Evolutionary conservation across 2,113 vertebrate species (phyloP).

Genomic region (Scolopax mira): DNA sequence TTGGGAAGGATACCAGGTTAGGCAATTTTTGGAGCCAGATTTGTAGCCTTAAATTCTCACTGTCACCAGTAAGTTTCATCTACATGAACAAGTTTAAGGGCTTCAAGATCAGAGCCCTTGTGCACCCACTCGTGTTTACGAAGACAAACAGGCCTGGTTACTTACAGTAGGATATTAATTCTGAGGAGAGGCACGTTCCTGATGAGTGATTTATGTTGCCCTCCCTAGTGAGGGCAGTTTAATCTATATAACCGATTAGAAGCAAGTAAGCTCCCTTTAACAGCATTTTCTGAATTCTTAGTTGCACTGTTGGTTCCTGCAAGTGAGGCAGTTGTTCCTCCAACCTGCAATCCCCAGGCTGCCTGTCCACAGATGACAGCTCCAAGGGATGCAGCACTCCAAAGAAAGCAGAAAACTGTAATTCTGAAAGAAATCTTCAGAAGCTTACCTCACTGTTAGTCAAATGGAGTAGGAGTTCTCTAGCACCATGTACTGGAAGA

Average conservation of each 20-base stretch:
- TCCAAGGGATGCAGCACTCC: neutral
- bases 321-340: neutral
- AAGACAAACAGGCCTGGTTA: neutral
- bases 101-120: neutral
- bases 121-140: neutral
- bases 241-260: neutral
- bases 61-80: neutral
- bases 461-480: neutral
- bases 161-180: neutral
- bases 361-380: neutral
- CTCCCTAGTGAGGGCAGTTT: neutral
- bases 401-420: neutral
- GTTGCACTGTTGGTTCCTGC: neutral
- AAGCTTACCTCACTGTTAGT: conserved; percentile 9
- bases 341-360: neutral
- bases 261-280: neutral
- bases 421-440: neutral
- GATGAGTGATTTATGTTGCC: neutral
- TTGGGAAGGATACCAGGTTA: neutral
- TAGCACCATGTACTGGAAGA: neutral
- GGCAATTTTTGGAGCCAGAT: neutral
- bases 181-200: neutral
- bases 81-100: neutral
- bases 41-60: neutral
- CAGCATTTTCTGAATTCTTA: neutral